Evolutionary conservation across 2,113 vertebrate species (phyloP), one percentile per base, ranked within the genome.

Genomic region (Eudyptes chrysolophus): DNA sequence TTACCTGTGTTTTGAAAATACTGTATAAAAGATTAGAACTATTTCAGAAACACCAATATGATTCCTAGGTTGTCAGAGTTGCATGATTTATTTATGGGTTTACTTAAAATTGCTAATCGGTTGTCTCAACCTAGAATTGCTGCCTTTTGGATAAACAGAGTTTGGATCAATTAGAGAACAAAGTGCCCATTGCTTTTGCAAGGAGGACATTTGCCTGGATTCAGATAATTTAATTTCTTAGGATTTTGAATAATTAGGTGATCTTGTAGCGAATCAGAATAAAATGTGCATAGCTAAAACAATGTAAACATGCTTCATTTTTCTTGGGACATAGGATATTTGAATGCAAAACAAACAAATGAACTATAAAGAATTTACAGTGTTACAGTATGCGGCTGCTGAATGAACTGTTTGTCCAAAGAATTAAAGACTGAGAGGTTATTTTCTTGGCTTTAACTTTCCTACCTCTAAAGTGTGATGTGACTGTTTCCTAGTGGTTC

Each of bases 121-220:
- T 60, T 66, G 15, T 29, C 27, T 90, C 55, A 40, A 6, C 24
- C n/a, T 34, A 38, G 49, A 90, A 77, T 62, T 80, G 13, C 13
- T 90, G 68, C 34, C 38, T 83, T 75, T 83, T 84, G 64, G 26
- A 60, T 80, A 86, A 96, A 92, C 42, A 89, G 26, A 74, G 21
- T 52, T 51, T 22, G 29, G 79, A 80, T 77, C 36, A 92, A 80
- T 64, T 77, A 51, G 48, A 62, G 79, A 92, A 81, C 51, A 86
- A 74, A 83, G 1, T 42, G 40, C 86, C 42, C 51, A 5, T 27
- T 84, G 79, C 38, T 34, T 78, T 55, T 80, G 21, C 24, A 70
- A 66, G 27, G 18, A 94, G 26, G 21, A 89, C 89, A 68, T 72
- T 49, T 79, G 21, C 19, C 25, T 69, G 44, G 10, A 55, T 92